Base-by-base conservation (phyloP, 1,140 invertebrate genomes). In the Pachypeltis micranthus region DNA sequence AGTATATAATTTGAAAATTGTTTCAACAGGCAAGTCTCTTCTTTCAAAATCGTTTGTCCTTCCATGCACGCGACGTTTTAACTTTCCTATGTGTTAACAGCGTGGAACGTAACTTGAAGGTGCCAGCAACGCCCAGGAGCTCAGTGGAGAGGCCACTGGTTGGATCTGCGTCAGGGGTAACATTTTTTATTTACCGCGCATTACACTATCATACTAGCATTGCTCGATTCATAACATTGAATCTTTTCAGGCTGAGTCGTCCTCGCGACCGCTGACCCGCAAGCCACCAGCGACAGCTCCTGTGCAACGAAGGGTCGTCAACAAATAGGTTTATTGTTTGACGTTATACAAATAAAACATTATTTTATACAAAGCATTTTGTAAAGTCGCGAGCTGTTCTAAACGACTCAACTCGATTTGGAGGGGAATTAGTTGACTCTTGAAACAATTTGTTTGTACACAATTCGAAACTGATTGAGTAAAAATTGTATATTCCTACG, bases 231-330 rank as follows among this genome's bases (percentile, higher is more conserved):
- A n/a, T n/a, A n/a, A n/a, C n/a, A n/a, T n/a, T n/a, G n/a, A n/a
- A n/a, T n/a, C n/a, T n/a, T 60, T 64, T 64, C 28, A 34, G 39
- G 44, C 12, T 21, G 16, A 51, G 34, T 47, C 34, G 47, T 59
- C 57, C 1, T 31, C 14, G 27, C 14, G 29, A 19, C 23, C 44
- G 21, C 14, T 62, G 26, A 28, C 39, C 1, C 34, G 44, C 26
- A 65, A 65, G 55, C 59, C 64, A 26, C 64, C 64, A 31, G 44
- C 24, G 26, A 58, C 59, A 23, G 64, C 64, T n/a, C 64, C 64
- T 1, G 59, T 65, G 23, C 64, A 62, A 21, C 51, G 64, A 4
- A 65, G 62, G 56, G 10, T 21, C 12, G 10, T 21, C 47, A 51
- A 51, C 19, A 51, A 51, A 51, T 51, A 21, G 21, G 7, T 39